Conservation (phyloP, 2,888 invertebrate species). For the Ramazzottius varieornatus region DNA sequence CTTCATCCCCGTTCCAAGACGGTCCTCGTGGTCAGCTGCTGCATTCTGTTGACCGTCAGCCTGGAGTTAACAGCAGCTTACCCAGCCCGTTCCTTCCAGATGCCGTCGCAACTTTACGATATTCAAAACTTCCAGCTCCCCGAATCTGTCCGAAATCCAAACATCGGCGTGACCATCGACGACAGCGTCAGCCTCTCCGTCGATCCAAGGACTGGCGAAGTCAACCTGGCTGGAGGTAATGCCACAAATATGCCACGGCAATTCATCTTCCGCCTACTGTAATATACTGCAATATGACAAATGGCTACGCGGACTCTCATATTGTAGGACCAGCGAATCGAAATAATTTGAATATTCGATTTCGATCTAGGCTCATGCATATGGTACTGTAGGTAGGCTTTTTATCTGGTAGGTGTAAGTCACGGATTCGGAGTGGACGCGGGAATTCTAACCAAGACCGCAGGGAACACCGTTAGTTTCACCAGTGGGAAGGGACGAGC, state of each 20-base stretch:
- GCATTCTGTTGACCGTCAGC: too few relatives aligned
- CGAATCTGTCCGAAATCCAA: background rate
- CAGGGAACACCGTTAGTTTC: background rate
- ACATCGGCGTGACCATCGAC: background rate
- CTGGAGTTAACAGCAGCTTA: too few relatives aligned
- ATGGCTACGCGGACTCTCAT: too few relatives aligned
- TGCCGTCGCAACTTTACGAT: background rate
- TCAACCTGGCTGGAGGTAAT: constrained; percentile 2
- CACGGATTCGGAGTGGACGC: constrained; percentile 1
- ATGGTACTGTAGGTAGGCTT: background rate
- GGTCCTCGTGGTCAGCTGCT: too few relatives aligned
- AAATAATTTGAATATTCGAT: too few relatives aligned
- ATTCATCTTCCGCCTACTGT: too few relatives aligned
- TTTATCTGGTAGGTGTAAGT: background rate
- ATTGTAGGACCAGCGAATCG: too few relatives aligned
- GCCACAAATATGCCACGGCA: too few relatives aligned
- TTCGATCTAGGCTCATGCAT: too few relatives aligned
- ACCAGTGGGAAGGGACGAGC: background rate
- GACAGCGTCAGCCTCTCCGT: background rate
- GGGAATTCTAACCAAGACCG: background rate
- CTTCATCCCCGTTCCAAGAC: too few relatives aligned
- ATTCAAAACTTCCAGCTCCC: background rate
- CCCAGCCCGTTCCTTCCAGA: background rate
- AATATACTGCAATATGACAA: too few relatives aligned
- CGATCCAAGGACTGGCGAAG: background rate